Conservation (phyloP, 2,888 invertebrate species). For the Agonopterix subpropinquella region DNA sequence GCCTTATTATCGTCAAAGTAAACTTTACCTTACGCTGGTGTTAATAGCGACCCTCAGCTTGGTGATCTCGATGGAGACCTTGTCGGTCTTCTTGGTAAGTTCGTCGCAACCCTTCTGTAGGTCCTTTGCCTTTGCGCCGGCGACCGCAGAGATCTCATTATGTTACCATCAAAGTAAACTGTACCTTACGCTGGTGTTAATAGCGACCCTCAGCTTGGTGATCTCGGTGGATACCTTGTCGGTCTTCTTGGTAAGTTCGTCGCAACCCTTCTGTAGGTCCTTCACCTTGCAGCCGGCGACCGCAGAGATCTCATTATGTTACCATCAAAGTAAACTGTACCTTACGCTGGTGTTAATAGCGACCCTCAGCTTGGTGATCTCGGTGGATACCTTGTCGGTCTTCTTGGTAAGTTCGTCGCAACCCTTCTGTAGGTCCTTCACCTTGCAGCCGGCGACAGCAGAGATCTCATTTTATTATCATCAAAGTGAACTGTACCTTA, state of each 20-base stretch:
- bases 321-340: constrained; percentile 30
- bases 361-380: constrained; percentile 81
- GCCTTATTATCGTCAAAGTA: not conserved
- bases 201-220: constrained; percentile 80
- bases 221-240: constrained; percentile 83
- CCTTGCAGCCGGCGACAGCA: constrained; percentile 79
- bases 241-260: constrained; percentile 80
- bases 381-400: constrained; percentile 82
- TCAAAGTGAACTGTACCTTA: constrained; percentile 37
- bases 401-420: constrained; percentile 81
- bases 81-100: constrained; percentile 81
- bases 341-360: constrained; percentile 78
- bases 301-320: constrained; percentile 82
- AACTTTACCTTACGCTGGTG: constrained; percentile 63
- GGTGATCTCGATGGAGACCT: constrained; percentile 80
- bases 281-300: constrained; percentile 82
- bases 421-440: constrained; percentile 82
- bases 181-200: constrained; percentile 75
- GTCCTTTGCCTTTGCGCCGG: constrained; percentile 80
- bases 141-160: constrained; percentile 83
- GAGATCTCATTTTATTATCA: too few species aligned
- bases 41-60: constrained; percentile 82
- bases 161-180: constrained; percentile 9
- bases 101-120: constrained; percentile 84
- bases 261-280: constrained; percentile 82